Base-by-base conservation (phyloP, 2,888 invertebrate species). In the Orthosia gracilis region DNA sequence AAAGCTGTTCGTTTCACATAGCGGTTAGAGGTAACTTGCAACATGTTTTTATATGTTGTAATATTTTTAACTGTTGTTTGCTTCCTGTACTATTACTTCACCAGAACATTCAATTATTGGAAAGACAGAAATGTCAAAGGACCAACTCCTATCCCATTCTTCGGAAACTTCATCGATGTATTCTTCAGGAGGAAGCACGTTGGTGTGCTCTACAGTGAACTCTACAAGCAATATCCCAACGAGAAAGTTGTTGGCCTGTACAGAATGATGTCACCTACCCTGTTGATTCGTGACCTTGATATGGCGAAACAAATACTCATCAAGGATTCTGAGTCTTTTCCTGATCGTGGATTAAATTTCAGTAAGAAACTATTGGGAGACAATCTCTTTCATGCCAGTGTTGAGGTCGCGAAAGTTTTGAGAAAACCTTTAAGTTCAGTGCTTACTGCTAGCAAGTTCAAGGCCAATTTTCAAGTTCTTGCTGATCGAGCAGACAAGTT, bases 241-340 rank as follows among this genome's bases (percentile, higher is more conserved):
- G 93, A 93, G 76, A 92, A 90, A 76, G 83, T 92, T 9, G 89
- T 94, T 7, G 94, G 94, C 9, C 68, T 93, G 5, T 93, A 87
- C 78, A 88, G 90, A 74, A 89, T 93, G 88, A 89, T 88, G 11
- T 78, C 85, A 21, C 94, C 93, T 0, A 83, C 87, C 11, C 69
- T 94, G n/a, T 50, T 94, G 17, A 83, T 94, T 55, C 88, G 91
- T 17, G 93, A 94, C 73, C 86, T 92, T 23, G 92, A 94, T 63
- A 78, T 92, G 49, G 89, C 90, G 15, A 93, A 92, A 71, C 88
- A 90, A 61, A 86, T 94, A 31, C 76, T 94, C 11, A 87, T 93
- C 7, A 93, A 93, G 64, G 94, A 94, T 58, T 94, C 93, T 45
- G 88, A 91, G 9, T 63, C 40, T 3, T 94, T 94, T 58, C 77